A percentile compares a stretch with the other conserved stretches of the same genome.
phyloP scores from a whole-genome alignment of 2,797 vertebrate species.

The Sternotherus odoratus region DNA sequence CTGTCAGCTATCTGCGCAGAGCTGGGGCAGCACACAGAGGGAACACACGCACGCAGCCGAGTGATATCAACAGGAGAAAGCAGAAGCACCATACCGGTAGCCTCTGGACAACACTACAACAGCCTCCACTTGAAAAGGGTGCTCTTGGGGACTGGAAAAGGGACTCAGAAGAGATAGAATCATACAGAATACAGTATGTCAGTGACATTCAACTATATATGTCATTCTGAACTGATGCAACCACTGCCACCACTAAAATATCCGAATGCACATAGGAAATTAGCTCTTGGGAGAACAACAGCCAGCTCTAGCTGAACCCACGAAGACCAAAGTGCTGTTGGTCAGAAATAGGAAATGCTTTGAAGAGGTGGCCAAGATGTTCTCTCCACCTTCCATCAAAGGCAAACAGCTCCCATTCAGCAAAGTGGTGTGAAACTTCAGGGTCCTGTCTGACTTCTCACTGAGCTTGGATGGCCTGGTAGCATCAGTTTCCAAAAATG shows the following conservation, averaged over 20 bases:
- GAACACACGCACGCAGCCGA: too few relatives aligned
- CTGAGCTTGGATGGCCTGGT: background rate
- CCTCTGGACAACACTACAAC: too few relatives aligned
- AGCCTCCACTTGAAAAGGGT: too few relatives aligned
- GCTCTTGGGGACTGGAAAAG: too few relatives aligned
- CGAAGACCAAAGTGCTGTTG: background rate
- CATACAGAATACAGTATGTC: too few relatives aligned
- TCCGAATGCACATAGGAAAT: background rate
- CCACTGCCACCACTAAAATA: background rate
- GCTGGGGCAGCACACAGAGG: too few relatives aligned
- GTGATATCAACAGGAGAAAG: too few relatives aligned
- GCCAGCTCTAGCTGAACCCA: background rate
- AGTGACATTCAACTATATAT: background rate
- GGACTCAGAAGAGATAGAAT: too few relatives aligned
- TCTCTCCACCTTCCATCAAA: background rate
- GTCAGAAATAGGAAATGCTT: background rate
- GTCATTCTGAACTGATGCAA: background rate
- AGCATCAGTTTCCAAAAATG: background rate
- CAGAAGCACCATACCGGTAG: too few relatives aligned
- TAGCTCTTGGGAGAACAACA: background rate
- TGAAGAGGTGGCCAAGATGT: background rate
- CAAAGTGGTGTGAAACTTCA: background rate
- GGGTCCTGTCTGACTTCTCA: background rate
- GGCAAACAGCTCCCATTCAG: background rate
- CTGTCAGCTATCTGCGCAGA: too few relatives aligned